Base-by-base conservation (phyloP, 1,140 invertebrate species). In the Papilio xuthus region DNA sequence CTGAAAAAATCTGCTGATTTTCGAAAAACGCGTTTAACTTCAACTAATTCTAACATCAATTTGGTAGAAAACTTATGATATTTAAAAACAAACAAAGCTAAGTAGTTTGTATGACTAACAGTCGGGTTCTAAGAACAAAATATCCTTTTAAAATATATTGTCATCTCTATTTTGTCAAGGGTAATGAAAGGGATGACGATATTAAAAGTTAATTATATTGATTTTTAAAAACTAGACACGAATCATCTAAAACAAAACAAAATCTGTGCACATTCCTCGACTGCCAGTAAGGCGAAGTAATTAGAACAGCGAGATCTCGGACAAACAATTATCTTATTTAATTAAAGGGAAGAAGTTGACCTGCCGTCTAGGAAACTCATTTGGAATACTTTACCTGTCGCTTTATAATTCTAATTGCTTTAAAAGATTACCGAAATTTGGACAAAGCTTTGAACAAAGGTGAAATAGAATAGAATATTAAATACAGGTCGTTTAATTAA, bases 241-340 rank as follows among this genome's bases (percentile, higher is more conserved):
- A 63, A 15, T 63, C 3, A 32, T 0, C 3, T 67, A 67, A 67
- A 26, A 15, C 12, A 23, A 60, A 60, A 60, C 53, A 63, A 28
- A 67, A 41, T 70, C 37, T 1, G 32, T 79, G 75, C 53, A 78
- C 70, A 80, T 78, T 72, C 23, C 13, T 56, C 79, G 44, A 41
- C 79, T 83, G 82, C 81, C 74, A 71, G 42, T 56, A 80, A 81
- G 79, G 70, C 78, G 80, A 67, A 82, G 82, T 89, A 89, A 88
- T 90, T 90, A 88, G 81, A 86, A 79, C 70, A 63, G 73, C 53
- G 78, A 79, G 72, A 85, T 74, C 83, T 89, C 76, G 83, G 85
- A 89, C 84, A 89, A 90, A 90, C 86, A 88, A 86, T 88, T 87
- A 86, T 79, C 83, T 84, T 81, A 86, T 86, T 91, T 84, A 90